Evolutionary conservation across 2,888 invertebrate genomes (phyloP).

Genomic region (Lycocerus yunnanus): DNA sequence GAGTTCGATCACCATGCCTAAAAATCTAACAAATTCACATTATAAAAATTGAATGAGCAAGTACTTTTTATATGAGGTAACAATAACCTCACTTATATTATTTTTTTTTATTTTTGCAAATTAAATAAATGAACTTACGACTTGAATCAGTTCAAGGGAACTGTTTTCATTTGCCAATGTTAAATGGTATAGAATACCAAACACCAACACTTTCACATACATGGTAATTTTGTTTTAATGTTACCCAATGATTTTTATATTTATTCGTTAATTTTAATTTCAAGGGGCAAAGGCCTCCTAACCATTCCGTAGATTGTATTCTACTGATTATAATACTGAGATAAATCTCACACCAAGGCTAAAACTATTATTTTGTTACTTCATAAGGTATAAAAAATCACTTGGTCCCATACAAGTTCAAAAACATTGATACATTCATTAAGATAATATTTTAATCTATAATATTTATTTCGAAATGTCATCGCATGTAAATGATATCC

Average conservation of each 20-base stretch:
- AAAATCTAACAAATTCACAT: constrained; percentile 65
- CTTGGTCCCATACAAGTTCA: neutral
- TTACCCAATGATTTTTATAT: neutral
- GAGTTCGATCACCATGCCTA: constrained; percentile 84
- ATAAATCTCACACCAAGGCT: neutral
- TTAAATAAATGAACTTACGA: neutral
- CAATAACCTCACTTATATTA: neutral
- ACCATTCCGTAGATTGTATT: neutral
- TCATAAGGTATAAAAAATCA: neutral
- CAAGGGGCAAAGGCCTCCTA: neutral
- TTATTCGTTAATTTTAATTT: neutral
- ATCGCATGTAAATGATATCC: neutral
- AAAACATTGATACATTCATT: neutral
- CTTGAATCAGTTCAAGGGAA: neutral
- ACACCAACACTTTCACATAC: neutral
- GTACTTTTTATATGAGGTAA: neutral
- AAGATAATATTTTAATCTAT: neutral
- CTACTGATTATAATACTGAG: neutral
- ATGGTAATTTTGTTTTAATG: neutral
- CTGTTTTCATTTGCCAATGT: neutral
- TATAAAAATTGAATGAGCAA: neutral
- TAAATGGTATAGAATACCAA: neutral
- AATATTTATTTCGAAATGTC: neutral
- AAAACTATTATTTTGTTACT: neutral
- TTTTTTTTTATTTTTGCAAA: neutral